A percentile compares a stretch with the other conserved stretches of the same genome.
phyloP scores from a whole-genome alignment of 2,888 invertebrate genomes.

The Amiota communis region DNA sequence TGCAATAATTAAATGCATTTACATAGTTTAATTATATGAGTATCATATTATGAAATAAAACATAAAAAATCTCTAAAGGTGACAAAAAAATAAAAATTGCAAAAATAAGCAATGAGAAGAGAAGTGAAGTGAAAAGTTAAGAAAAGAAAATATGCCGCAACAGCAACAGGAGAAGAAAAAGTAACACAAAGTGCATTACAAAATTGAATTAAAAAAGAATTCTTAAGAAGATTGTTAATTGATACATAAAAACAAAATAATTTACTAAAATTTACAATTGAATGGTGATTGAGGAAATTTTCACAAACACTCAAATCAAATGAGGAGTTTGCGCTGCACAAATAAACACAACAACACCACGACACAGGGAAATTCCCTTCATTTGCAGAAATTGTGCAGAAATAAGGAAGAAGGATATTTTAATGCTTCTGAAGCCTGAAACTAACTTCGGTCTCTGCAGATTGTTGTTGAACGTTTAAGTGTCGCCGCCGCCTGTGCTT shows the following conservation, averaged over 20 bases:
- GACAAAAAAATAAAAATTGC: no score
- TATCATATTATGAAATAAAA: no score
- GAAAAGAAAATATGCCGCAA: background rate
- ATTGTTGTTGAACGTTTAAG: constrained; percentile 23
- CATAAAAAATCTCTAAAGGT: no score
- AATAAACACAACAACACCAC: background rate
- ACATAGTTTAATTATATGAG: no score
- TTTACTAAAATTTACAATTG: background rate
- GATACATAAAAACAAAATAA: no score
- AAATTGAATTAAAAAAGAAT: background rate
- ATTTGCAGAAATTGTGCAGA: background rate
- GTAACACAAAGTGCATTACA: background rate
- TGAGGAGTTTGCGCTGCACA: background rate
- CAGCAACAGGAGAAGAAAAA: background rate
- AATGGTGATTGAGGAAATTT: background rate
- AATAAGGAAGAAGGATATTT: constrained; percentile 4
- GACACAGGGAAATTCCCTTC: background rate
- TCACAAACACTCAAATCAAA: background rate
- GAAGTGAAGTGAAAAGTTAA: no score
- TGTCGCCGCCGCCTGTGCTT: background rate
- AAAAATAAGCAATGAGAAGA: no score
- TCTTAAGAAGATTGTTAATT: no score
- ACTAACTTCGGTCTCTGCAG: background rate
- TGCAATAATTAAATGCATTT: no score
- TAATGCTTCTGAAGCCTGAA: background rate